phyloP scores from a whole-genome alignment of 2,113 vertebrate genomes.

The Chloropsis cyanopogon region DNA sequence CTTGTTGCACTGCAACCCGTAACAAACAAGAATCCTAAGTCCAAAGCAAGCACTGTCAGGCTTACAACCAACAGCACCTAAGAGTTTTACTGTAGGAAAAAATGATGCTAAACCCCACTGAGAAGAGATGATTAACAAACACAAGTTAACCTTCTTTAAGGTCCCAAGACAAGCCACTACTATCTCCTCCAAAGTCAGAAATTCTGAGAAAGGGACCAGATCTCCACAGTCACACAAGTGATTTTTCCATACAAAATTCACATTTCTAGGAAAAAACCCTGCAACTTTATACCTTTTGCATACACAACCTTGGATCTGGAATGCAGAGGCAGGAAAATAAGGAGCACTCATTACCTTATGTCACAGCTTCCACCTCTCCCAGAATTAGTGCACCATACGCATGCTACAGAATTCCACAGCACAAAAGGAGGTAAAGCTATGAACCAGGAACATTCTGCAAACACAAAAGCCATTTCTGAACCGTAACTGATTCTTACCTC shows the following conservation, averaged over 20 bases:
- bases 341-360: neutral
- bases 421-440: neutral
- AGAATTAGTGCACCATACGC: neutral
- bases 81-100: neutral
- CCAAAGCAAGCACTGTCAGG: neutral
- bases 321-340: neutral
- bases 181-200: neutral
- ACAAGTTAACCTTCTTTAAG: neutral
- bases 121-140: neutral
- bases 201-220: neutral
- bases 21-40: neutral
- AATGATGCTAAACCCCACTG: neutral
- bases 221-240: neutral
- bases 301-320: neutral
- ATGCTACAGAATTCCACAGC: neutral
- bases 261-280: neutral
- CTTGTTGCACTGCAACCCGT: neutral
- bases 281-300: neutral
- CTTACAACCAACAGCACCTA: neutral
- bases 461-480: neutral
- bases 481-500: slow-evolving; percentile 76
- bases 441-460: neutral
- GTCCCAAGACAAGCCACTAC: neutral
- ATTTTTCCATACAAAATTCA: neutral
- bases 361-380: neutral